Base-by-base conservation (phyloP, 2,888 invertebrate species). In the Slavum lentiscoides region DNA sequence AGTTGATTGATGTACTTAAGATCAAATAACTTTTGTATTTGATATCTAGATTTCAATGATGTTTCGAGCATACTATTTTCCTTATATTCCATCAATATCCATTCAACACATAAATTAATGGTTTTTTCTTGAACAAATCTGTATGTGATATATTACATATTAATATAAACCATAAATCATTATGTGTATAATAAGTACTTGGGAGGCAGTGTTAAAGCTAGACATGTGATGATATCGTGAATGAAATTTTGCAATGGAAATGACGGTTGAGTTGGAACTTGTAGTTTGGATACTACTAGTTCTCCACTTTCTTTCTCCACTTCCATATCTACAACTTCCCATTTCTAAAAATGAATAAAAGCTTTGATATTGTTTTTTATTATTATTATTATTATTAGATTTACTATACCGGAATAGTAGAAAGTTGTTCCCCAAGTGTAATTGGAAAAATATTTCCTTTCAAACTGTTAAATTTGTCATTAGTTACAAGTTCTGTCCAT, bases 21-120 rank as follows among this genome's bases (percentile, higher is more conserved):
- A 72, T 80, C 80, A 80, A 80, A 80, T 43, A 80, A 72, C n/a
- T 80, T 80, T 72, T 80, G 80, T 37, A 80, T 66, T 19, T 80
- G 80, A 64, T 80, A 17, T 58, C 23, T 80, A 70, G 80, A 80
- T 58, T 80, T 80, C 17, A 80, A 66, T 19, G 70, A 23, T 43
- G 58, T 72, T 58, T 80, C 80, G 7, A 80, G 64, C 58, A 4
- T 23, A 72, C 62, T 64, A 66, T 80, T 80, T 43, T 62, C 19
- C 13, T 5, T 37, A 39, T 80, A 80, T 49, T 70, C 80, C 5
- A 30, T 59, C 19, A 80, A 64, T 80, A 80, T 80, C 80, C 80
- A 80, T 70, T 80, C 64, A 43, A 64, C 66, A 58, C 80, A 72
- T 6, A 55, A n/a, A 43, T 55, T 21, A 72, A 80, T 80, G 0